A percentile compares a stretch with the other conserved stretches of the same genome.
Conservation (phyloP, 1,140 invertebrate species). For the Zaprionus kolodkinae region DNA sequence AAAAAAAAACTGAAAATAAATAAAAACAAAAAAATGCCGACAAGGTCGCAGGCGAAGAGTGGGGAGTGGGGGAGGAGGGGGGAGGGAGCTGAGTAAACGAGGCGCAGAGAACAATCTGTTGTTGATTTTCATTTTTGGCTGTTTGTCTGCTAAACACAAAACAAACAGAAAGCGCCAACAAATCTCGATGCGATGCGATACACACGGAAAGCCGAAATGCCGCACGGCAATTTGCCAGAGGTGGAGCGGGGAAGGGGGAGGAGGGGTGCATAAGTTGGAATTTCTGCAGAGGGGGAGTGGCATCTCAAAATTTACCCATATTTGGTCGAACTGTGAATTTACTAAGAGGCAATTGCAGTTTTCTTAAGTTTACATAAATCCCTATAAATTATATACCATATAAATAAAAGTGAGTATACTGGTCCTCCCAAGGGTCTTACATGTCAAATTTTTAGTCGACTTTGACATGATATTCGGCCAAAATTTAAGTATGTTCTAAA, state of each 20-base stretch:
- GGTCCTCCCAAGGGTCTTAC: no score
- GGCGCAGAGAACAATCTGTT: conserved; percentile 62
- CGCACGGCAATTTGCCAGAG: conserved; percentile 11
- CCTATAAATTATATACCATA: not conserved
- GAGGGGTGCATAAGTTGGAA: no score
- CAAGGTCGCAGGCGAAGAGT: conserved; percentile 1
- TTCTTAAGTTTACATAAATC: not conserved
- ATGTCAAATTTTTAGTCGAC: no score
- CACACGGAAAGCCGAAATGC: conserved; percentile 9
- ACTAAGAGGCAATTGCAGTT: not conserved
- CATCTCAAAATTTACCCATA: no score
- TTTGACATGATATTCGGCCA: no score
- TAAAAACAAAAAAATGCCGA: conserved; percentile 39
- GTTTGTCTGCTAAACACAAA: conserved; percentile 80
- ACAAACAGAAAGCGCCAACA: conserved; percentile 61
- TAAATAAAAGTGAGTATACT: no score
- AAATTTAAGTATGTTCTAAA: no score
- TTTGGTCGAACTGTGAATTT: not conserved
- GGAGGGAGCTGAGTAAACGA: conserved; percentile 27
- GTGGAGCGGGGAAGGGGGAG: not conserved
- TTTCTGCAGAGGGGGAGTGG: no score
- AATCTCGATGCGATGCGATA: conserved; percentile 27
- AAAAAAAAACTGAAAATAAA: no score
- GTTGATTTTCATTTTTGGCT: conserved; percentile 78
- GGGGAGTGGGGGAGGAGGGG: not conserved